These are phyloP conservation scores for Troglohyphantes excavatus DNA, from an alignment of 2,888 invertebrate genomes.

Conservation along the genomic window DNA sequence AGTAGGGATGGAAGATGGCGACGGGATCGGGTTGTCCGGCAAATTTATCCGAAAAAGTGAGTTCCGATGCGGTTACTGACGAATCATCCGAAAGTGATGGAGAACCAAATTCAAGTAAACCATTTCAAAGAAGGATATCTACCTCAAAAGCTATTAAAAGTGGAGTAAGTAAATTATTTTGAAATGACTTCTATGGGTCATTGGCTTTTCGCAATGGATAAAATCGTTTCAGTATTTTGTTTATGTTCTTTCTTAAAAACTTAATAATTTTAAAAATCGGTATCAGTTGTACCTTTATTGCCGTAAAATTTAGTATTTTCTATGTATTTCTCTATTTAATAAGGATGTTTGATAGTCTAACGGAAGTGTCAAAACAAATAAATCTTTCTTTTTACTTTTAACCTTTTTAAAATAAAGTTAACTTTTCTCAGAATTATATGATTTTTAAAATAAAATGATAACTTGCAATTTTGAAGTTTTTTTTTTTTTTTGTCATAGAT, in stretches of 20 bases:
- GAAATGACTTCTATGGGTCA: neutral
- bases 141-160: conserved; percentile 91
- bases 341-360: too few relatives aligned
- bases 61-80: conserved; percentile 82
- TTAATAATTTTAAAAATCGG: neutral
- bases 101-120: conserved; percentile 90
- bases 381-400: too few relatives aligned
- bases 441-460: too few relatives aligned
- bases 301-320: too few relatives aligned
- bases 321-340: too few relatives aligned
- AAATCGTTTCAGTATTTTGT: conserved; percentile 10
- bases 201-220: neutral
- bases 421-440: too few relatives aligned
- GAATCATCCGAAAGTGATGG: conserved; percentile 91
- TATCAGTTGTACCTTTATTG: too few relatives aligned
- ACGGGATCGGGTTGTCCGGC: conserved; percentile 69
- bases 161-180: conserved; percentile 86
- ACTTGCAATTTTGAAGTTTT: too few relatives aligned
- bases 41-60: conserved; percentile 75
- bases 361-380: too few relatives aligned
- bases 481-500: too few relatives aligned
- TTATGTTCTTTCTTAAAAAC: neutral
- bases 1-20: conserved; percentile 79
- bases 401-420: too few relatives aligned
- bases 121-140: conserved; percentile 90